phyloP scores from a whole-genome alignment of 2,797 vertebrate species.

The Tauraco hartlaubi region DNA sequence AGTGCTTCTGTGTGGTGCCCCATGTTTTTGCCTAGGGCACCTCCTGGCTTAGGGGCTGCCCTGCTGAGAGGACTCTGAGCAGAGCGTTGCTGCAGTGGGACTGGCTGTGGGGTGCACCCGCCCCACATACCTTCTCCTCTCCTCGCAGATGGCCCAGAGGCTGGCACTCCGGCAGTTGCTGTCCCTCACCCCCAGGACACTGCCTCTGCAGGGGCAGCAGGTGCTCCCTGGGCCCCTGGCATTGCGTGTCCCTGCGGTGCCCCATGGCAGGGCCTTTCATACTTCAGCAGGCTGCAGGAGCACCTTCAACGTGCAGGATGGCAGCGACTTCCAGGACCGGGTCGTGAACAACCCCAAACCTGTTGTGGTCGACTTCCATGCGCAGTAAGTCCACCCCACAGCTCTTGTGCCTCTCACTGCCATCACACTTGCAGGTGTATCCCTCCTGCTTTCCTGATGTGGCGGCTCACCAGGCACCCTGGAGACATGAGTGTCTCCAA shows the following conservation, averaged over 20 bases:
- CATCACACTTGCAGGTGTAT: accelerated
- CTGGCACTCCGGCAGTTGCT: constrained; percentile 78
- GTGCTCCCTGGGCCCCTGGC: background rate
- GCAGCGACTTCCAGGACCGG: constrained; percentile 92
- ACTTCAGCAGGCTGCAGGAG: constrained; percentile 68
- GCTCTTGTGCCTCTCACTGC: accelerated
- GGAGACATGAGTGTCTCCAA: accelerated
- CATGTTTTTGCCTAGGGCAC: accelerated
- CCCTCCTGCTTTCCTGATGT: background rate
- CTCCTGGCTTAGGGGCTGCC: background rate
- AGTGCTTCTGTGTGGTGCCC: accelerated
- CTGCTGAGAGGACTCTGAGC: accelerated
- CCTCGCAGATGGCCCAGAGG: constrained; percentile 89
- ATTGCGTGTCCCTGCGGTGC: accelerated
- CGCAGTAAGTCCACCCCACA: constrained; percentile 85
- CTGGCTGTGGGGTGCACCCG: accelerated
- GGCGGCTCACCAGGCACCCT: accelerated
- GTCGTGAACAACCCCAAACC: constrained; percentile 93
- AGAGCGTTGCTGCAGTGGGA: background rate
- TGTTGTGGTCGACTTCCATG: constrained; percentile 94
- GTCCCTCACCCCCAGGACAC: constrained; percentile 56
- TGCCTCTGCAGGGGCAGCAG: background rate
- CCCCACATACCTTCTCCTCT: background rate
- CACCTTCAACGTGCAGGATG: constrained; percentile 93
- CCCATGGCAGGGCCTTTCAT: constrained; percentile 56